Conservation (phyloP, 2,113 vertebrate species). For the Festucalex cinctus region DNA sequence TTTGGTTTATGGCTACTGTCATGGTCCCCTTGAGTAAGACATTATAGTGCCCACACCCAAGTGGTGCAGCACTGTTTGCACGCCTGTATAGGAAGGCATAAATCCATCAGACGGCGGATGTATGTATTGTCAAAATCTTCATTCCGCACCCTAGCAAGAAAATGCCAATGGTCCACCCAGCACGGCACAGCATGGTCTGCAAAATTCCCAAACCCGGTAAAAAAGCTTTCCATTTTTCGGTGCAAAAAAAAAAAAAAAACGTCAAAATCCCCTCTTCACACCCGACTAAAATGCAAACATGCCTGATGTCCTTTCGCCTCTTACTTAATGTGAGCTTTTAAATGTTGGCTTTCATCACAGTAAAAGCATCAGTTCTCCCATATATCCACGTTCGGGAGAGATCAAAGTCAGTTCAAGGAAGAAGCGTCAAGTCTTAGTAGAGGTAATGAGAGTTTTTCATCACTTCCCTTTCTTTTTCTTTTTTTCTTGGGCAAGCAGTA, state of each 20-base stretch:
- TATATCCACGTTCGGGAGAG: constrained; percentile 49
- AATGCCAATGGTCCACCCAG: background rate
- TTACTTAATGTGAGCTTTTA: constrained; percentile 50
- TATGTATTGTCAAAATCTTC: background rate
- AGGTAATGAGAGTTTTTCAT: constrained; percentile 49
- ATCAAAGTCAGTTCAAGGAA: constrained; percentile 52
- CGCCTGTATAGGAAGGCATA: no score
- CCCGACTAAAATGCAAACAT: constrained; percentile 27
- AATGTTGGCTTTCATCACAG: constrained; percentile 53
- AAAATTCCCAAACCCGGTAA: no score
- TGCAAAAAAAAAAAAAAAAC: constrained; percentile 18
- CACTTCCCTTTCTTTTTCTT: constrained; percentile 13
- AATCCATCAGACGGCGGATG: no score
- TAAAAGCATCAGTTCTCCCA: constrained; percentile 40
- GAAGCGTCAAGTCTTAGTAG: constrained; percentile 32
- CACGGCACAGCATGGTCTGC: no score
- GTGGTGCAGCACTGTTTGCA: no score
- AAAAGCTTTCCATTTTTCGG: background rate
- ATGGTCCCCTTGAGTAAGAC: no score
- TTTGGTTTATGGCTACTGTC: no score
- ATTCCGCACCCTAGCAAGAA: no score
- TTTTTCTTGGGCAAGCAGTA: constrained; percentile 28
- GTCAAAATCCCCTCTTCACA: background rate
- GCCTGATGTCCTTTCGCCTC: constrained; percentile 13
- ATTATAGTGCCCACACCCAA: no score